Evolutionary conservation across 2,113 vertebrate species (phyloP), one percentile per base, ranked within the genome.

Genomic region (Coregonus clupeaformis): DNA sequence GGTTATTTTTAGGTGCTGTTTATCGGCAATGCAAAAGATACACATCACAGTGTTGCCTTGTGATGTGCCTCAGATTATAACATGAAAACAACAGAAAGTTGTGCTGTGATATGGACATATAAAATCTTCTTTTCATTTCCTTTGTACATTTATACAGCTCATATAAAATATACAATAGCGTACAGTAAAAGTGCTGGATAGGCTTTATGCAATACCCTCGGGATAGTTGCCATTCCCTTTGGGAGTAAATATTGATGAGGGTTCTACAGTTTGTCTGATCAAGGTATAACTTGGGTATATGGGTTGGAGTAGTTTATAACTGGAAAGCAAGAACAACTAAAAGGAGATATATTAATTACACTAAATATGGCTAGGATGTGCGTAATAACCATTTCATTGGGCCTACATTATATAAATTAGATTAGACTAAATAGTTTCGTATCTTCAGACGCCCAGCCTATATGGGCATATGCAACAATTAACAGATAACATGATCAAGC

Each of bases 171-270:
- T 64, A 1, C 49, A 57, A 69, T 24, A 92, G 93, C 88, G 80
- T 90, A 91, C 92, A 84, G 81, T 90, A 91, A 92, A 86, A 90
- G 69, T 87, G 80, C n/a, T n/a, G 81, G 87, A 92, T 93, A 80
- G 81, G 88, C 92, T n/a, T n/a, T 93, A 96, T 84, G 95, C 94
- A 83, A 95, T 92, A 96, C 88, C 96, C 95, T 85, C 94, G 92
- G 92, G 87, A 95, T 94, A 69, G 93, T 91, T 83, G 93, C 94
- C 86, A 95, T 92, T 94, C 95, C 96, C 94, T 96, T 96, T 94
- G 95, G 95, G 91, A 95, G 94, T 95, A 95, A 66, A 93, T 90
- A 76, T 92, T 94, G 88, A 90, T 90, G 90, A 94, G 90, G 79
- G 95, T 95, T 89, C 94, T 93, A 91, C 94, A 95, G 76, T 93